These are phyloP conservation scores for Cephus pulcher DNA, from an alignment of 2,888 invertebrate species.

Conservation along the genomic window DNA sequence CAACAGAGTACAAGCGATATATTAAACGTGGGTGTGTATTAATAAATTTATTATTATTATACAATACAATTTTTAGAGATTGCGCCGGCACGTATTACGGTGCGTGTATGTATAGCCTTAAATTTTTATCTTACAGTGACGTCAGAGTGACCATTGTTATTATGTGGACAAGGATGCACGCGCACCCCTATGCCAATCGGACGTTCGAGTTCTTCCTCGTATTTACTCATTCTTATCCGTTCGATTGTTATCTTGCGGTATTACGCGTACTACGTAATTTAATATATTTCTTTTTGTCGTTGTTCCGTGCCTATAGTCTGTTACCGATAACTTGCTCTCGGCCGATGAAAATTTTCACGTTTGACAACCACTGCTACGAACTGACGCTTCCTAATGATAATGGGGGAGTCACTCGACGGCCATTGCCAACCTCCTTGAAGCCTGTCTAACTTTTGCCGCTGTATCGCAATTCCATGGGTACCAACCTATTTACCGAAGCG, in stretches of 20 bases:
- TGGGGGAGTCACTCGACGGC: neutral
- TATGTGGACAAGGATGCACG: neutral
- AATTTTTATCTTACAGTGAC: neutral
- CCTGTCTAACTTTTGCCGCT: neutral
- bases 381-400: neutral
- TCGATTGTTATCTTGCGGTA: neutral
- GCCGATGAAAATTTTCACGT: neutral
- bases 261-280: neutral
- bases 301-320: neutral
- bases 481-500: neutral
- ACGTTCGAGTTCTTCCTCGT: neutral
- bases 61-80: too few relatives aligned
- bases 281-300: too few relatives aligned
- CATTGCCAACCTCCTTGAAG: neutral
- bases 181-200: neutral
- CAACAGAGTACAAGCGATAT: too few relatives aligned
- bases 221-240: neutral
- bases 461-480: neutral
- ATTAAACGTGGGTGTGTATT: too few relatives aligned
- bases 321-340: neutral
- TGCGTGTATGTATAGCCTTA: neutral
- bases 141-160: neutral
- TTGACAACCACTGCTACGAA: neutral
- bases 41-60: too few relatives aligned
- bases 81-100: neutral